A percentile compares a stretch with the other conserved stretches of the same genome.
These are phyloP conservation scores for Lasioglossum villosulum DNA, from an alignment of 2,888 invertebrate species.

Conservation along the genomic window DNA sequence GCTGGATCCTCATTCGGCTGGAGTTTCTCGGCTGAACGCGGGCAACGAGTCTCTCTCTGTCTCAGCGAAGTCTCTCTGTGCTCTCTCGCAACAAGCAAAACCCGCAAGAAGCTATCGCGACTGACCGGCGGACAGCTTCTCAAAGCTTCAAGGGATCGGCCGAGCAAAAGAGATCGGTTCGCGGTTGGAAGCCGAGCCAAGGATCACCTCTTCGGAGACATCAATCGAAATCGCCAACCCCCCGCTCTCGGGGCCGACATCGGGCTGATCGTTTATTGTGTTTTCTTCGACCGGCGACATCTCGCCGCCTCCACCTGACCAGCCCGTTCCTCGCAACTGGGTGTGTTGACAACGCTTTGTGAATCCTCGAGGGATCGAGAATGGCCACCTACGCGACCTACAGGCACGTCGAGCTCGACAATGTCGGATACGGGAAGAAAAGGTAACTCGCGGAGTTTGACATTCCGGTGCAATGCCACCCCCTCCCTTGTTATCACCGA, in stretches of 20 bases:
- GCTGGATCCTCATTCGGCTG: conserved; percentile 78
- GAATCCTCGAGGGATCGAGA: conserved; percentile 20
- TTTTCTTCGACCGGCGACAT: neutral
- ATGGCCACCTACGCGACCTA: conserved; percentile 97
- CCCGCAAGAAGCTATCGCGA: conserved; percentile 16
- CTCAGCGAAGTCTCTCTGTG: neutral
- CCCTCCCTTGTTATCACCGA: neutral
- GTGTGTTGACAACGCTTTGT: neutral
- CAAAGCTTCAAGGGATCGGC: neutral
- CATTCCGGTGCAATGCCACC: neutral
- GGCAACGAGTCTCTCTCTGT: conserved; percentile 51
- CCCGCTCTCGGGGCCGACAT: neutral
- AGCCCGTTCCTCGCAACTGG: neutral
- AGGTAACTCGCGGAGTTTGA: conserved; percentile 87
- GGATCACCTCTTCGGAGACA: neutral
- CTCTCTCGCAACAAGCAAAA: neutral
- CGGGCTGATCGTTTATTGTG: conserved; percentile 13
- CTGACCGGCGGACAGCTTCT: neutral
- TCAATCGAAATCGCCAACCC: neutral
- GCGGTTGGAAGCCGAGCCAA: neutral
- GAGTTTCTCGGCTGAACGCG: conserved; percentile 80
- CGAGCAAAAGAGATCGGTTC: neutral
- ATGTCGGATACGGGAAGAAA: conserved; percentile 96
- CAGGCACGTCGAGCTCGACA: conserved; percentile 97
- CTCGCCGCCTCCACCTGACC: neutral